A percentile compares a stretch with the other conserved stretches of the same genome.
phyloP scores from a whole-genome alignment of 2,113 vertebrate genomes.

The Coryphaenoides rupestris region DNA sequence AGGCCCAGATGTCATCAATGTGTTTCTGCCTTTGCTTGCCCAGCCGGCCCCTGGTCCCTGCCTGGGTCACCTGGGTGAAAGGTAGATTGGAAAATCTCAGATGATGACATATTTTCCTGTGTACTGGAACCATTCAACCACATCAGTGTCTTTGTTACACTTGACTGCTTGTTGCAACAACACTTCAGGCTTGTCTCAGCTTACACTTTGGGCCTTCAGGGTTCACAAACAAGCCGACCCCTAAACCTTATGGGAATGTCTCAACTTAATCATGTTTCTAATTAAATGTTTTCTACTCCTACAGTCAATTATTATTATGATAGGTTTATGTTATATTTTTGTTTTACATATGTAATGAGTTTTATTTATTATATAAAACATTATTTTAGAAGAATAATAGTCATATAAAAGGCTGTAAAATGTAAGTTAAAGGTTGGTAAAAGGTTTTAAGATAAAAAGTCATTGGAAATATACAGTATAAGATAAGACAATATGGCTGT shows the following conservation, averaged over 20 bases:
- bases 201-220: constrained; percentile 1
- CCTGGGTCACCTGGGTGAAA: constrained; percentile 34
- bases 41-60: constrained; percentile 31
- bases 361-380: no score
- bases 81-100: constrained; percentile 44
- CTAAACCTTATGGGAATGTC: not conserved
- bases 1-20: constrained; percentile 47
- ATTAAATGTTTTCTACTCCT: no score
- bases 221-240: constrained; percentile 48
- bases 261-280: constrained; percentile 3
- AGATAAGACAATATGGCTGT: no score
- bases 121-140: constrained; percentile 33
- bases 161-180: constrained; percentile 24
- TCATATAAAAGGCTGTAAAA: no score
- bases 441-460: no score
- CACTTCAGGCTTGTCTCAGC: constrained; percentile 21
- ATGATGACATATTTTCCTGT: constrained; percentile 22
- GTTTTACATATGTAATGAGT: no score
- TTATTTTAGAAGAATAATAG: no score
- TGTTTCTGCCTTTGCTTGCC: constrained; percentile 65
- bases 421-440: no score
- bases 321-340: no score
- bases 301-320: no score
- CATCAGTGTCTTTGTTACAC: constrained; percentile 31
- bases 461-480: no score